Percentiles rank a stretch among this genome's conserved stretches.
Evolutionary conservation across 2,888 invertebrate genomes (phyloP).

Genomic region (Agriopis leucophaearia): DNA sequence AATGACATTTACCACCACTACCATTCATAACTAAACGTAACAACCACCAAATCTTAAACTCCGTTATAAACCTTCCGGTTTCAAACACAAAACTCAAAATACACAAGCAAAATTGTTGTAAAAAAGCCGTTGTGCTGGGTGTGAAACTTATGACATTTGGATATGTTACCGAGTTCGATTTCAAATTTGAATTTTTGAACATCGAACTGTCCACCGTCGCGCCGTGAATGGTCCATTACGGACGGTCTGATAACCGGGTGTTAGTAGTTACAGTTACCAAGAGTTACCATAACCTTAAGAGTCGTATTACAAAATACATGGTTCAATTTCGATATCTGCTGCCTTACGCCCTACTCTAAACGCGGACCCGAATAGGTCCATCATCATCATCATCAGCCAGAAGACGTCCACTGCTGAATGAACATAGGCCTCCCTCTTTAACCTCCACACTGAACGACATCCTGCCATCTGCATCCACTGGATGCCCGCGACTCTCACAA

Average conservation of each 20-base stretch:
- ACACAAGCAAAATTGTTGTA: slow-evolving; percentile 1
- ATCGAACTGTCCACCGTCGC: slow-evolving; percentile 55
- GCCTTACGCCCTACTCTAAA: too few relatives aligned
- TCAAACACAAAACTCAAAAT: slow-evolving; percentile 30
- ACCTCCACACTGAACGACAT: too few relatives aligned
- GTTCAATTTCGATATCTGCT: too few relatives aligned
- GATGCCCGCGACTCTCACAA: too few relatives aligned
- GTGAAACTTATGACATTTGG: slow-evolving; percentile 80
- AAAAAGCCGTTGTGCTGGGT: slow-evolving; percentile 59
- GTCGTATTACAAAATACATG: too few relatives aligned
- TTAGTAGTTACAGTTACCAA: background rate
- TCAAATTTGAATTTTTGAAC: slow-evolving; percentile 65
- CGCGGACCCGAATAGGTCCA: too few relatives aligned
- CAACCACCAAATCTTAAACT: slow-evolving; percentile 37
- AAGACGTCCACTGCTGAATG: too few relatives aligned
- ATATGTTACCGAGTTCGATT: slow-evolving; percentile 62
- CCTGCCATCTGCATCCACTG: too few relatives aligned
- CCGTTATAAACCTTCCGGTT: background rate
- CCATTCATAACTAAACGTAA: slow-evolving; percentile 47
- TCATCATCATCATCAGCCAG: too few relatives aligned
- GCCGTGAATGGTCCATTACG: slow-evolving; percentile 39
- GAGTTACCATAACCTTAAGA: background rate
- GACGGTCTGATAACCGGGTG: slow-evolving; percentile 26
- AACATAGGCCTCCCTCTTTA: too few relatives aligned
- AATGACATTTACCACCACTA: slow-evolving; percentile 78